Conservation (phyloP, 2,797 vertebrate genomes). For the Sebastolobus alascanus region DNA sequence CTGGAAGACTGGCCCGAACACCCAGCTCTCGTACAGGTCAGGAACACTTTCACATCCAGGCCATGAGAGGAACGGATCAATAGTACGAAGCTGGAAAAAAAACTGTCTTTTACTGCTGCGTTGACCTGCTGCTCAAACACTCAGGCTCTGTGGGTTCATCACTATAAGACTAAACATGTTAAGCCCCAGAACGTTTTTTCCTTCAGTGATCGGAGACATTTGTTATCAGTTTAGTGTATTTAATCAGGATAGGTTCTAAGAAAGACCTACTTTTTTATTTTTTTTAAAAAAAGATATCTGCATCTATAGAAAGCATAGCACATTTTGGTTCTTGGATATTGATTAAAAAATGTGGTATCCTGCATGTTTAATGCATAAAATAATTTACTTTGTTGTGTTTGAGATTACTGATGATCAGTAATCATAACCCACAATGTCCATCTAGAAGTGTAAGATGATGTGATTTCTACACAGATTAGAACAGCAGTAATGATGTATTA, state of each 20-base stretch:
- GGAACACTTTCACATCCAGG: not conserved
- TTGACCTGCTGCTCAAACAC: too few species aligned
- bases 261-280: not conserved
- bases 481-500: too few species aligned
- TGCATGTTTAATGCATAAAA: not conserved
- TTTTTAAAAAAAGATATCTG: too few species aligned
- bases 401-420: not conserved
- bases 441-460: not conserved
- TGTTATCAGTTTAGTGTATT: not conserved
- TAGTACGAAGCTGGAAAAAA: too few species aligned
- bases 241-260: not conserved
- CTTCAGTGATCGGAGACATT: not conserved
- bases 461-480: not conserved
- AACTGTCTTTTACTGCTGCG: too few species aligned
- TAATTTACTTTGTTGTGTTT: not conserved
- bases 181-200: not conserved
- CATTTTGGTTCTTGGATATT: not conserved
- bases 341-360: not conserved
- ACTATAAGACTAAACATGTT: not conserved
- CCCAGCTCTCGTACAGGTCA: conserved; percentile 93
- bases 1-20: conserved; percentile 96
- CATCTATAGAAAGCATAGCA: not conserved
- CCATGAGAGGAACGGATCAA: too few species aligned
- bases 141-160: too few species aligned
- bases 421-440: not conserved